These are phyloP conservation scores for Lampris megalopsis DNA, from an alignment of 2,113 vertebrate species.

Conservation along the genomic window DNA sequence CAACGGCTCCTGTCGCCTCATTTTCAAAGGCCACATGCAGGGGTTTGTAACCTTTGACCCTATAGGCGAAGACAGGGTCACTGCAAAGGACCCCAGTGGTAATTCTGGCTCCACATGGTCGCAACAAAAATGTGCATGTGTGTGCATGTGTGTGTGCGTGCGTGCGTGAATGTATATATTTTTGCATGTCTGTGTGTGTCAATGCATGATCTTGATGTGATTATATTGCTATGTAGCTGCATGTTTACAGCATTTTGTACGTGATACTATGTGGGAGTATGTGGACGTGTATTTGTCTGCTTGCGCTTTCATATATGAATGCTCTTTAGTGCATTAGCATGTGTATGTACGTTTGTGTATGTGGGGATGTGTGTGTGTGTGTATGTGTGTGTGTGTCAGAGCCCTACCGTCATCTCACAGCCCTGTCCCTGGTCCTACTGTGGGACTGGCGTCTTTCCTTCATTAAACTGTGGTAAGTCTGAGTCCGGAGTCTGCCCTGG, in stretches of 20 bases:
- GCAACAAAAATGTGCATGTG: slow-evolving; percentile 31
- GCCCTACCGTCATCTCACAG: slow-evolving; percentile 5
- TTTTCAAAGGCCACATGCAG: slow-evolving; percentile 67
- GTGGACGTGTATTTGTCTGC: not conserved
- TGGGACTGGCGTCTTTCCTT: slow-evolving; percentile 67
- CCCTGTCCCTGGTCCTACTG: slow-evolving; percentile 53
- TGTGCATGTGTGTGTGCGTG: not conserved
- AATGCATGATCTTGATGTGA: not conserved
- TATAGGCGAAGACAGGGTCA: slow-evolving; percentile 54
- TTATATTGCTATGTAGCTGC: not conserved
- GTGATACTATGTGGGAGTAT: too few relatives aligned
- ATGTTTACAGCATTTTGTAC: not conserved
- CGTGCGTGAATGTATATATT: not conserved
- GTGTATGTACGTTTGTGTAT: not conserved
- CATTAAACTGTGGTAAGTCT: slow-evolving; percentile 74
- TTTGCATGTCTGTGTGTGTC: slow-evolving; percentile 9
- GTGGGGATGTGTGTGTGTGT: slow-evolving; percentile 25
- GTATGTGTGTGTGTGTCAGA: slow-evolving; percentile 1
- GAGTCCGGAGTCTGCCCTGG: slow-evolving; percentile 34
- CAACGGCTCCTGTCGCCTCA: slow-evolving; percentile 50
- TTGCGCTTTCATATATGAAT: not conserved
- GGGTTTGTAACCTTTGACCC: slow-evolving; percentile 69
- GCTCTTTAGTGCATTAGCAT: too few relatives aligned
- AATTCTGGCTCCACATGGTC: slow-evolving; percentile 40
- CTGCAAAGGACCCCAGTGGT: slow-evolving; percentile 44